Evolutionary conservation across 2,797 vertebrate genomes (phyloP).

Genomic region (Petrocephalus sullivani): DNA sequence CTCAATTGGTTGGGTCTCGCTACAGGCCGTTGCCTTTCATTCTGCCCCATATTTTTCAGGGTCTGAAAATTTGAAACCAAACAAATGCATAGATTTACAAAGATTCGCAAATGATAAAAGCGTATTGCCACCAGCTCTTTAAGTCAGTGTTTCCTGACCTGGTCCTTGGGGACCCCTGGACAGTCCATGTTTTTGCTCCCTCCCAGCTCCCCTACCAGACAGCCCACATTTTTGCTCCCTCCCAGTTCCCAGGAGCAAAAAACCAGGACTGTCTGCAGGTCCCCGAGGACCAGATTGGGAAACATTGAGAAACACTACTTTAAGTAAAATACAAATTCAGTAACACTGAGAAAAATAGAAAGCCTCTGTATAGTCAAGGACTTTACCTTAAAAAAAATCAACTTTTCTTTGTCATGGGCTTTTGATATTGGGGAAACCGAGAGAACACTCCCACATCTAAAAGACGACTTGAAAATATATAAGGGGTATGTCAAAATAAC

Average conservation of each 20-base stretch:
- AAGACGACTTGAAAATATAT: neutral
- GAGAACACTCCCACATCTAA: neutral
- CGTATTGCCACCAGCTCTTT: neutral
- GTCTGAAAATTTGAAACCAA: neutral
- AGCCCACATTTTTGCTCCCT: no score
- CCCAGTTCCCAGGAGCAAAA: neutral
- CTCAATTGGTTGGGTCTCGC: neutral
- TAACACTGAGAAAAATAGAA: neutral
- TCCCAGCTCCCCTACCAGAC: neutral
- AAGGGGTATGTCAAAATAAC: neutral
- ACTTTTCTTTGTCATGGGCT: neutral
- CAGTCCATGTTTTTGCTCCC: neutral
- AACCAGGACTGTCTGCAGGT: neutral
- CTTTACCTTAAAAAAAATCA: neutral
- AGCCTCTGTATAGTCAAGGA: neutral
- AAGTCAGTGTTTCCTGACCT: neutral
- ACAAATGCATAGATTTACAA: neutral
- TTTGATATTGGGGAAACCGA: neutral
- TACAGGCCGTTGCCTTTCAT: neutral
- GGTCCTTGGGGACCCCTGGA: neutral
- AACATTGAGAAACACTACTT: neutral
- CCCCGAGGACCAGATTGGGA: neutral
- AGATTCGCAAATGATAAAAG: neutral
- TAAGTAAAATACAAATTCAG: neutral
- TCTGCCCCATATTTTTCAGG: neutral